Conservation (phyloP, 2,888 invertebrate genomes). For the Dorcus hopei region DNA sequence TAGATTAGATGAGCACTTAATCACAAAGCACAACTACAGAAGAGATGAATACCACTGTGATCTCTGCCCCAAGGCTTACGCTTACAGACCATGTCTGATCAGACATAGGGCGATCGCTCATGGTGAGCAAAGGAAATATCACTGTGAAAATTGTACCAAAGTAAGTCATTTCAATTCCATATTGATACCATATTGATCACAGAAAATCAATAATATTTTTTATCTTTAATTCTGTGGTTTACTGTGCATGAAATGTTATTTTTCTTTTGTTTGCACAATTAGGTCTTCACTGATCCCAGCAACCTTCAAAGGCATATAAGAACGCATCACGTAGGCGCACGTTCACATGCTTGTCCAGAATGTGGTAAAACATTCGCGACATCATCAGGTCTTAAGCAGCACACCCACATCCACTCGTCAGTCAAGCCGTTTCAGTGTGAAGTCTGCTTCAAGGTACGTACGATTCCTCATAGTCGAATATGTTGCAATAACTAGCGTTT, state of each 20-base stretch:
- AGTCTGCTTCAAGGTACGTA: conserved; percentile 83
- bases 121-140: conserved; percentile 80
- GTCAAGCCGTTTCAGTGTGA: conserved; percentile 97
- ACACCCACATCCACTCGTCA: conserved; percentile 97
- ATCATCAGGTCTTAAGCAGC: conserved; percentile 96
- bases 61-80: conserved; percentile 78
- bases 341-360: conserved; percentile 95
- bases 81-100: conserved; percentile 75
- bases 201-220: too few species aligned
- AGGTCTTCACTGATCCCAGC: conserved; percentile 94
- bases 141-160: conserved; percentile 90
- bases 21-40: conserved; percentile 74
- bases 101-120: conserved; percentile 80
- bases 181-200: neutral
- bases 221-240: too few species aligned
- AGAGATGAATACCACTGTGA: conserved; percentile 80
- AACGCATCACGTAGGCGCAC: conserved; percentile 90
- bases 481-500: conserved; percentile 12
- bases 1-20: conserved; percentile 82
- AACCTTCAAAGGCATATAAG: conserved; percentile 96
- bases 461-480: neutral
- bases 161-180: conserved; percentile 49
- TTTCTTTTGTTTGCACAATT: conserved; percentile 48
- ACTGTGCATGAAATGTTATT: too few species aligned
- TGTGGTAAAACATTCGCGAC: conserved; percentile 99